Evolutionary conservation across 2,797 vertebrate species (phyloP).

Genomic region (Choloepus didactylus): DNA sequence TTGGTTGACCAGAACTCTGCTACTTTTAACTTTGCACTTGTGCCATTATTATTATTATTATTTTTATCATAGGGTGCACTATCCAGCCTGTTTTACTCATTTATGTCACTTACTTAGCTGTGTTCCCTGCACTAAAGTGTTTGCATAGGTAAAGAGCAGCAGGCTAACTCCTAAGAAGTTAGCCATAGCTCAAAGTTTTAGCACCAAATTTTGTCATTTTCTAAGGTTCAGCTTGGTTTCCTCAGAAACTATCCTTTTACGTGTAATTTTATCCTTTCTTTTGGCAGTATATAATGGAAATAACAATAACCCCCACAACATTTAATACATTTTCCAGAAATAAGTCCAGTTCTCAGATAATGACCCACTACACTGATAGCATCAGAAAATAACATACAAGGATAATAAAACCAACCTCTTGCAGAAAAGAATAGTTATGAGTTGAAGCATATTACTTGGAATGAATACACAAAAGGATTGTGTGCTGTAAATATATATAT

Average conservation of each 20-base stretch:
- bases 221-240: constrained; percentile 52
- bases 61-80: background rate
- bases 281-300: constrained; percentile 63
- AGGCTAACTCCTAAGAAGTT: background rate
- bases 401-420: constrained; percentile 61
- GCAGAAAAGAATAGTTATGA: constrained; percentile 64
- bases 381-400: constrained; percentile 75
- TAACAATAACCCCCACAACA: constrained; percentile 30
- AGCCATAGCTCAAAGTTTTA: background rate
- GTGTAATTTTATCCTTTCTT: constrained; percentile 66
- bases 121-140: background rate
- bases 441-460: constrained; percentile 67
- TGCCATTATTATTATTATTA: background rate
- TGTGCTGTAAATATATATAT: background rate
- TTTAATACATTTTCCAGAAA: constrained; percentile 75
- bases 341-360: constrained; percentile 69
- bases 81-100: background rate
- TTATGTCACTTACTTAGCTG: background rate
- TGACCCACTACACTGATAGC: background rate
- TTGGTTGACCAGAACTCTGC: too few relatives aligned
- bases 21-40: background rate
- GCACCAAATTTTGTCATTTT: background rate
- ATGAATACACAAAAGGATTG: constrained; percentile 42
- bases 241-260: constrained; percentile 3
- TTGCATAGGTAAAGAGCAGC: background rate